Conservation (phyloP, 2,113 vertebrate species). For the Tylochromis polylepis region DNA sequence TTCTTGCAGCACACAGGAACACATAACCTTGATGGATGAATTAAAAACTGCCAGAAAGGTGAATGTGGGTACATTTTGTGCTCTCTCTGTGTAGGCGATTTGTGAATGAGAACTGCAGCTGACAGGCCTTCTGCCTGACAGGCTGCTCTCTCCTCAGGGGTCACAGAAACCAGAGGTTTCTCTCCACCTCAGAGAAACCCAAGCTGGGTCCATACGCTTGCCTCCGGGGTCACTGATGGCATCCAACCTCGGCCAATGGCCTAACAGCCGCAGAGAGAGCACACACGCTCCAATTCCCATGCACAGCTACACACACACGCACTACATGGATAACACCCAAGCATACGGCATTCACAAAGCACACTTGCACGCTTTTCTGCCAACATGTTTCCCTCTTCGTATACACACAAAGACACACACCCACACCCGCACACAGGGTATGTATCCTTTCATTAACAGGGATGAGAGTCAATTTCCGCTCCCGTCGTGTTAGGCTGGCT, state of each 20-base stretch:
- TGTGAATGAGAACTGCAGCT: conserved; percentile 56
- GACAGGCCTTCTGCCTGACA: conserved; percentile 58
- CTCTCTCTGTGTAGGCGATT: conserved; percentile 15
- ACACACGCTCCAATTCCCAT: conserved; percentile 32
- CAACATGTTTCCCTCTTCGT: conserved; percentile 6
- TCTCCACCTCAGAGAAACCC: conserved; percentile 41
- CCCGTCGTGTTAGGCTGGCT: not conserved
- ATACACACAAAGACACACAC: not conserved
- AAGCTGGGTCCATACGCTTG: conserved; percentile 48
- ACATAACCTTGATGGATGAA: not conserved
- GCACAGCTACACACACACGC: not conserved
- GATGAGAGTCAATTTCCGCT: conserved; percentile 47
- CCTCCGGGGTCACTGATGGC: conserved; percentile 47
- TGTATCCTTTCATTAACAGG: conserved; percentile 52
- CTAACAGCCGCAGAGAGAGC: not conserved
- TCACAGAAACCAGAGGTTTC: conserved; percentile 33
- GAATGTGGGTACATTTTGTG: not conserved
- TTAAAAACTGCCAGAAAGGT: not conserved
- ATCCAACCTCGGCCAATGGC: conserved; percentile 34
- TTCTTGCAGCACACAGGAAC: not conserved
- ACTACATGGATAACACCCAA: not conserved
- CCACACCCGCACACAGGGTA: not conserved
- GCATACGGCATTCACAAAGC: not conserved
- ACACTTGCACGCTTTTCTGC: conserved; percentile 2
- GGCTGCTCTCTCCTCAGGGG: conserved; percentile 53